Evolutionary conservation across 2,113 vertebrate genomes (phyloP).

Genomic region (Lycocorax pyrrhopterus): DNA sequence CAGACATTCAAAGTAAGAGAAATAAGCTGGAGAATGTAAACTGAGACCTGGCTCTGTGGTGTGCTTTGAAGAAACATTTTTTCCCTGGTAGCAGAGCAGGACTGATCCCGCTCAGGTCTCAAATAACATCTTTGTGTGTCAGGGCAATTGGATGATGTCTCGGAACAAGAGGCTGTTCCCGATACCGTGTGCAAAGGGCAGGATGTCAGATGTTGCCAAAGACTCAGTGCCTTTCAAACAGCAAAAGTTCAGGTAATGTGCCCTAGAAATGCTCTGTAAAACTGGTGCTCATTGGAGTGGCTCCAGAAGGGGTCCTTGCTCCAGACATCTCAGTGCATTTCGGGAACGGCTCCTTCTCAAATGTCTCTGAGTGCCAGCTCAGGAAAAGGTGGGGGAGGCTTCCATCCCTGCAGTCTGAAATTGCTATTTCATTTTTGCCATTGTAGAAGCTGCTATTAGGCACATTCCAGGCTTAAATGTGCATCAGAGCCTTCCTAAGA

Average conservation of each 20-base stretch:
- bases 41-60: not conserved
- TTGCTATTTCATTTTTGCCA: not conserved
- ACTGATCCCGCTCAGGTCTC: not conserved
- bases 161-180: not conserved
- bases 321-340: no score
- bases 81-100: not conserved
- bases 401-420: not conserved
- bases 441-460: not conserved
- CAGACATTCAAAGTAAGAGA: not conserved
- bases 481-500: not conserved
- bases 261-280: not conserved
- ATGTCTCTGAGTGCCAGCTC: not conserved
- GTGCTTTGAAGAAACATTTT: not conserved
- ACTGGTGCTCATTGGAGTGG: not conserved
- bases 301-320: not conserved
- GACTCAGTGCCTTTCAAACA: not conserved
- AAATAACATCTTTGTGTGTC: not conserved
- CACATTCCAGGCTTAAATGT: not conserved
- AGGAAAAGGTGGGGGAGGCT: not conserved
- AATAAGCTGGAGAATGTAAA: not conserved
- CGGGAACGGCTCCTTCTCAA: not conserved
- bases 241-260: not conserved
- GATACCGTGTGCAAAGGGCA: not conserved
- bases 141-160: not conserved
- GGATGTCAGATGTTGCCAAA: not conserved